Evolutionary conservation across 2,797 vertebrate species (phyloP), one percentile per base, ranked within the genome.

Genomic region (Danio choprae): DNA sequence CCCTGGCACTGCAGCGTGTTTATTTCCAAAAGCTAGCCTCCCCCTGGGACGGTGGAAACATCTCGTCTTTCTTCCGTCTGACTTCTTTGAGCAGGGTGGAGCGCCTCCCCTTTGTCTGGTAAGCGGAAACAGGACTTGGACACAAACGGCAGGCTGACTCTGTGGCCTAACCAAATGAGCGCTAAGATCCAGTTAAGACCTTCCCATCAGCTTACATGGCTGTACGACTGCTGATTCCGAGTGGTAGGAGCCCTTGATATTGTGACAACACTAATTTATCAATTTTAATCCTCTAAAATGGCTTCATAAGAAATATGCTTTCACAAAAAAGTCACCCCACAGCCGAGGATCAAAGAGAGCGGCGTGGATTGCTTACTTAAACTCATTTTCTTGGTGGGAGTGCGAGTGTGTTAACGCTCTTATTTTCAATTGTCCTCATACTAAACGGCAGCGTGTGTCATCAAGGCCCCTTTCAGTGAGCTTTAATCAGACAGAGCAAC

Each of bases 1-100:
- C 90, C 92, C 93, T 94, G 94, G 94, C 93, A 94, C 83, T 80
- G 87, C 88, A 79, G 90, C 86, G 85, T 93, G 92, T 93, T 93
- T 93, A 93, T 92, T 93, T 91, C 88, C 82, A 91, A 91, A 93
- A 90, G 75, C 85, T 84, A 85, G 82, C 84, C 71, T 56, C 82
- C 79, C 90, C 91, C 90, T 82, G 55, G 89, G 92, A 91, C 92
- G 82, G 88, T 87, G 85, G 89, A 83, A 90, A 90, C 89, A 87
- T 92, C 92, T 91, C 87, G 90, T 89, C 90, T 87, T 91, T 88
- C 90, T 91, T 89, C 82, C 55, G 79, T 70, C 86, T 87, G 90
- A 88, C 87, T 87, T 91, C 86, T 78, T 56, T 38, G 71, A 50
- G 72, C 83, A 82, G 51, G 79, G 75, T 63, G 74, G 74, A 87